Evolutionary conservation across 2,888 invertebrate species (phyloP).

Genomic region (Trachelus troglodyta): DNA sequence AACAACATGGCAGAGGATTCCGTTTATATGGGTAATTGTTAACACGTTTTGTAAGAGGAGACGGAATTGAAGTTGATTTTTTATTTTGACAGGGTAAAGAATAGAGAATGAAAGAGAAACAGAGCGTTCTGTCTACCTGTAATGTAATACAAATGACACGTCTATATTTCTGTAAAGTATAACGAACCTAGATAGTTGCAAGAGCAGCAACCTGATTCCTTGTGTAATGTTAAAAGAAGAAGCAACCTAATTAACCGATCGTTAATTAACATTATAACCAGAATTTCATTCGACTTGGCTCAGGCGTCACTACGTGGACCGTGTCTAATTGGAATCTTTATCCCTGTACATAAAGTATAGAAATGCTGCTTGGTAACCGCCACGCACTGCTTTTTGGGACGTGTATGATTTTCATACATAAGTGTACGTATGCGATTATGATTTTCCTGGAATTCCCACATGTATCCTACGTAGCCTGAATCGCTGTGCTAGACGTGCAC

Average conservation of each 20-base stretch:
- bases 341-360: background rate
- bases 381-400: background rate
- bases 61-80: background rate
- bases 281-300: conserved; percentile 29
- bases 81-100: background rate
- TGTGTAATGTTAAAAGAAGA: background rate
- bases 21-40: background rate
- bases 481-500: background rate
- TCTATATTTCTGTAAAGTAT: background rate
- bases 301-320: conserved; percentile 29
- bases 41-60: background rate
- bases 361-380: background rate
- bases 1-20: background rate
- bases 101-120: background rate
- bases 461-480: background rate
- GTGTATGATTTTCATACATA: background rate
- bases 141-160: background rate
- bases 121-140: background rate
- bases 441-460: background rate
- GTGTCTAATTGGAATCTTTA: conserved; percentile 37
- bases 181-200: background rate
- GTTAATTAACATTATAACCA: conserved; percentile 22
- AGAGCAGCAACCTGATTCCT: background rate
- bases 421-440: background rate
- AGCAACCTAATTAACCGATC: conserved; percentile 18